A percentile compares a stretch with the other conserved stretches of the same genome.
Conservation (phyloP, 2,888 invertebrate genomes). For the Hyposoter didymator region DNA sequence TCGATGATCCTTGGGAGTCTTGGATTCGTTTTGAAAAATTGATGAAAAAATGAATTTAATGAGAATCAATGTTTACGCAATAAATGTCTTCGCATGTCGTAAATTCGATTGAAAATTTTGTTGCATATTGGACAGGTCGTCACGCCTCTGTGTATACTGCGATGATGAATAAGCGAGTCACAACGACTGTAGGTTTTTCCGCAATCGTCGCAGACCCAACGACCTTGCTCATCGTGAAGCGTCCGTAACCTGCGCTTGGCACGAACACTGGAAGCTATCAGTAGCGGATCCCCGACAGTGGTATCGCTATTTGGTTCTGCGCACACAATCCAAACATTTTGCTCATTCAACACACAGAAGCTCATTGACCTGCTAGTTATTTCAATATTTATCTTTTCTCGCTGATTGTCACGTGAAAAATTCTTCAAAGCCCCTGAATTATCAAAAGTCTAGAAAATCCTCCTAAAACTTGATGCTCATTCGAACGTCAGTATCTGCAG, state of each 20-base stretch:
- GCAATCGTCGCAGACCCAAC: constrained; percentile 84
- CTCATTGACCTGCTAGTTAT: constrained; percentile 71
- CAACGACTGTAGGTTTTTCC: constrained; percentile 84
- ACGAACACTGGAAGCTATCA: constrained; percentile 69
- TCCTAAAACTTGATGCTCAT: neutral
- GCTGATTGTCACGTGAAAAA: neutral
- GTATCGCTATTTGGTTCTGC: constrained; percentile 81
- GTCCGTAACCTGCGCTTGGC: constrained; percentile 80
- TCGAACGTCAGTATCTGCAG: neutral
- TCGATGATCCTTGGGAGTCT: neutral
- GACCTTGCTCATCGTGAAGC: constrained; percentile 81
- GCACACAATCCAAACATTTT: constrained; percentile 84
- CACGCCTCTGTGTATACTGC: constrained; percentile 84
- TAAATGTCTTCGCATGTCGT: constrained; percentile 82
- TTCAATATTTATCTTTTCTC: constrained; percentile 2
- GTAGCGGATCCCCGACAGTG: constrained; percentile 77
- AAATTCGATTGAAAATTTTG: constrained; percentile 83
- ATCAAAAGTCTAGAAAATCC: neutral
- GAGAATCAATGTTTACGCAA: constrained; percentile 10
- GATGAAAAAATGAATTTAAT: neutral
- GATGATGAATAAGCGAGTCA: constrained; percentile 84
- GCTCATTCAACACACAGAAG: constrained; percentile 80
- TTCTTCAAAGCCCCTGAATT: neutral
- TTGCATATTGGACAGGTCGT: constrained; percentile 84
- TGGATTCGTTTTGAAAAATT: neutral